Base-by-base conservation (phyloP, 2,797 vertebrate genomes). In the Galago senegalensis region DNA sequence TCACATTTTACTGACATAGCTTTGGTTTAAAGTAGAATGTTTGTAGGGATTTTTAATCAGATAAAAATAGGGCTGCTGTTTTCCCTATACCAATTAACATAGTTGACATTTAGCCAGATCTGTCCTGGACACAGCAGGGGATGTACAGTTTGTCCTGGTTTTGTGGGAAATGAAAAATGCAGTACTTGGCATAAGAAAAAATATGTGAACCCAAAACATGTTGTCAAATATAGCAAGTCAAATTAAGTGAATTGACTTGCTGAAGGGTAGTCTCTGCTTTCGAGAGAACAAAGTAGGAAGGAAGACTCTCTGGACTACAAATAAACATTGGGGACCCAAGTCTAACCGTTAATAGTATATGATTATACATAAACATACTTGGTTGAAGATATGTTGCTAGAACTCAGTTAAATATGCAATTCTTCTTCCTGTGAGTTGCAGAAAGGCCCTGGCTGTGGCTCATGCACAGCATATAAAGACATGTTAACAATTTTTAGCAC, bases 121-220 rank as follows among this genome's bases (percentile, higher is more conserved):
- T 3, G 95, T 97, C 96, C 98, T 7, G 79, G 98, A 98, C 97
- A 97, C 98, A 98, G 98, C 96, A 96, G 97, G 98, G 97, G 96
- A 97, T 0, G 94, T 98, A 98, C 98, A 98, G 97, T 98, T 98
- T 98, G 98, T 98, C 98, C 98, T 96, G 95, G 97, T 98, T 98
- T 98, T 98, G 96, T 98, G 96, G 95, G 95, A 98, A 98, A 98
- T 93, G 97, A 98, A 98, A 98, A 95, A 98, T 98, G 97, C 89
- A 97, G 93, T 97, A 95, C 96, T 98, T 98, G 98, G 98, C 98
- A 98, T 81, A 84, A 70, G 81, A 97, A 86, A 97, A 96, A 96
- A 94, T 98, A 88, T 94, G 94, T 95, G 98, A 98, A 98, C 96
- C 75, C 58, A 80, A 63, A 98, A 98, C 98, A 97, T 95, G 89